Percentiles rank a stretch among this genome's conserved stretches.
These are phyloP conservation scores for Crossaster papposus DNA, from an alignment of 53 echinoderm and acorn worm species.

Conservation along the genomic window DNA sequence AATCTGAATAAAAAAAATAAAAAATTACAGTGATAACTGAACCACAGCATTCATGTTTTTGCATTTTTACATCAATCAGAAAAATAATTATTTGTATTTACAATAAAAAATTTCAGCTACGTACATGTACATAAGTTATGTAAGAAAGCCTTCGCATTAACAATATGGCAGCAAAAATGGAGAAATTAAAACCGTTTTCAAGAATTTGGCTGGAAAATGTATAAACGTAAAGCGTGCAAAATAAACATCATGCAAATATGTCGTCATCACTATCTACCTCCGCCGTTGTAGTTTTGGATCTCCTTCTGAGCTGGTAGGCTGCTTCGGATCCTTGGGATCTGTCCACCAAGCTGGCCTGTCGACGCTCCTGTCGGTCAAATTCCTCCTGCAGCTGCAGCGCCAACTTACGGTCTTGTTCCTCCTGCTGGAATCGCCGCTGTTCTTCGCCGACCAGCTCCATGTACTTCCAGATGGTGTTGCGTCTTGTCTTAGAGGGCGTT, in stretches of 20 bases:
- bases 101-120: background rate
- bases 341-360: slow-evolving; percentile 46
- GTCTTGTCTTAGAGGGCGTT: slow-evolving; percentile 60
- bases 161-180: background rate
- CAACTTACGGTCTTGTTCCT: slow-evolving; percentile 80
- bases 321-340: slow-evolving; percentile 83
- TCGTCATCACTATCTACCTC: slow-evolving; percentile 56
- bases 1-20: background rate
- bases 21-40: background rate
- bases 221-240: background rate
- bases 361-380: slow-evolving; percentile 73
- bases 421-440: slow-evolving; percentile 75
- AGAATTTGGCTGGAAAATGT: background rate
- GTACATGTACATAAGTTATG: background rate
- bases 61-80: background rate
- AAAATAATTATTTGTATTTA: background rate
- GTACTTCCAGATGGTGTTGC: slow-evolving; percentile 81
- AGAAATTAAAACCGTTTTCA: background rate
- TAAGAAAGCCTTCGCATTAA: background rate
- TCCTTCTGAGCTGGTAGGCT: slow-evolving; percentile 76
- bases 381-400: slow-evolving; percentile 84
- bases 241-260: slow-evolving; percentile 34
- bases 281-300: background rate
- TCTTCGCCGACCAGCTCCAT: slow-evolving; percentile 86
- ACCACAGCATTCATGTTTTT: background rate